These are phyloP conservation scores for Agapostemon virescens DNA, from an alignment of 2,888 invertebrate species.

Conservation along the genomic window DNA sequence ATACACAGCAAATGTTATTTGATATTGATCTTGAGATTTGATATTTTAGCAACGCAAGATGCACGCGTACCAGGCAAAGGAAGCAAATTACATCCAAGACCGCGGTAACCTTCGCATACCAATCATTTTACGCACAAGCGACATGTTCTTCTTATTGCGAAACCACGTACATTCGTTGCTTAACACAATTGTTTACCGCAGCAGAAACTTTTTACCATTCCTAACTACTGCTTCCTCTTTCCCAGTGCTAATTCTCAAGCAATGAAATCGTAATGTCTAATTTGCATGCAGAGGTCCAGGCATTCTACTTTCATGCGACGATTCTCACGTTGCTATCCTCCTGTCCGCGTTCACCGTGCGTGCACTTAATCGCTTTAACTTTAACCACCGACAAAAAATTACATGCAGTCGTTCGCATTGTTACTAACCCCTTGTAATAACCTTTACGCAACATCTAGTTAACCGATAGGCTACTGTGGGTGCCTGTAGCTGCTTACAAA, in stretches of 20 bases:
- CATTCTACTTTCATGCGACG: neutral
- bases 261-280: constrained; percentile 7
- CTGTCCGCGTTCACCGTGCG: neutral
- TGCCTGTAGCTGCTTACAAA: too few species aligned
- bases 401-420: neutral
- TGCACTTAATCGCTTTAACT: neutral
- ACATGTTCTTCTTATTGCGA: neutral
- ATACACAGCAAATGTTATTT: neutral
- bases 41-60: neutral
- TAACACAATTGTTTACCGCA: neutral
- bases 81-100: neutral
- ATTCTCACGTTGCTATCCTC: neutral
- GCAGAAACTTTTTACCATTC: neutral
- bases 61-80: neutral
- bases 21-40: too few species aligned
- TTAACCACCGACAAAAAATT: neutral
- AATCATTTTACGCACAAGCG: neutral
- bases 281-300: neutral
- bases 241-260: constrained; percentile 18
- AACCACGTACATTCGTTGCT: neutral
- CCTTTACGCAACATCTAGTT: too few species aligned
- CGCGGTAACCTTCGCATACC: neutral
- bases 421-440: neutral
- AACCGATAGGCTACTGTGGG: too few species aligned
- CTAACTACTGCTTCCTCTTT: neutral